Percentiles rank a stretch among this genome's conserved stretches.
Evolutionary conservation across 2,113 vertebrate species (phyloP).

Genomic region (Alexandromys fortis): DNA sequence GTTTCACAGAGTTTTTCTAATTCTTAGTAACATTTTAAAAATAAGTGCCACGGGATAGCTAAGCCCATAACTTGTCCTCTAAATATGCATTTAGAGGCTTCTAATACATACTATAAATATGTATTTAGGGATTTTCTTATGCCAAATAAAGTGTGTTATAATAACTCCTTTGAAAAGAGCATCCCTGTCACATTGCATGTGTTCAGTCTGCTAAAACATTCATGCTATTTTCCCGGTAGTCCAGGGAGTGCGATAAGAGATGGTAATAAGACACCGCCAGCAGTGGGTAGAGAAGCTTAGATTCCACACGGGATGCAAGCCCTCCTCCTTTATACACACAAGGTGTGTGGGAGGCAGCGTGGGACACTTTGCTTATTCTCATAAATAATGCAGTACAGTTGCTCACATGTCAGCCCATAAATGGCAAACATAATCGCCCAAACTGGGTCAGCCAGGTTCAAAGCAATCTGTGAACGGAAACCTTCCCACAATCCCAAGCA

Average conservation of each 20-base stretch:
- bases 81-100: constrained; percentile 76
- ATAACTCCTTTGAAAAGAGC: constrained; percentile 66
- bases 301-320: constrained; percentile 51
- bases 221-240: constrained; percentile 73
- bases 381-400: constrained; percentile 72
- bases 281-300: constrained; percentile 54
- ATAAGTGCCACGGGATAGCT: constrained; percentile 65
- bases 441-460: constrained; percentile 64
- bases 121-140: constrained; percentile 77
- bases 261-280: constrained; percentile 69
- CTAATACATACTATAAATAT: constrained; percentile 76
- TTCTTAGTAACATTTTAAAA: constrained; percentile 75
- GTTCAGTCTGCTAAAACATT: constrained; percentile 75
- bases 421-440: constrained; percentile 36
- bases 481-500: not conserved
- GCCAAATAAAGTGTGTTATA: constrained; percentile 71
- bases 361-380: constrained; percentile 31
- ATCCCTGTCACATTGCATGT: constrained; percentile 59
- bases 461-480: constrained; percentile 30
- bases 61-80: constrained; percentile 68
- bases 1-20: constrained; percentile 64
- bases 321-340: constrained; percentile 59
- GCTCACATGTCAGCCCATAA: constrained; percentile 71
- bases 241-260: constrained; percentile 64
- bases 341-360: not conserved